Evolutionary conservation across 2,113 vertebrate genomes (phyloP).

Genomic region (Mormyrus lacerda): DNA sequence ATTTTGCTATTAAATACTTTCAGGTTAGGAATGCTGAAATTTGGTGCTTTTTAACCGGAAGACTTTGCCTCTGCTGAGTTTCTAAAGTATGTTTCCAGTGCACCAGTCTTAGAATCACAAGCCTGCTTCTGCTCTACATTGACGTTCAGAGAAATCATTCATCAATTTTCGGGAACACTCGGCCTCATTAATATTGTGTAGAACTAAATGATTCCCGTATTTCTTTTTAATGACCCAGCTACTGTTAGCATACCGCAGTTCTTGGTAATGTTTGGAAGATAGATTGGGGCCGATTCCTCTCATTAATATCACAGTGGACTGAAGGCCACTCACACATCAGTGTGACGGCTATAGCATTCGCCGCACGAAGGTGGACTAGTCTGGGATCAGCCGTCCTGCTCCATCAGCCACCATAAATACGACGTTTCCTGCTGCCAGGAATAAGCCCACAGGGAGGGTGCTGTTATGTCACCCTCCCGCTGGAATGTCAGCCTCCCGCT

Average conservation of each 20-base stretch:
- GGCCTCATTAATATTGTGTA: slow-evolving; percentile 1
- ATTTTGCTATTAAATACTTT: neutral
- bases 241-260: neutral
- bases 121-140: neutral
- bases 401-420: neutral
- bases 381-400: neutral
- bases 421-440: neutral
- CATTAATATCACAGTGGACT: neutral
- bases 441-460: neutral
- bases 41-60: neutral
- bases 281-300: neutral
- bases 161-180: neutral
- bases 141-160: neutral
- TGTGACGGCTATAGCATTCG: neutral
- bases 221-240: neutral
- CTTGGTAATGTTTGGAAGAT: neutral
- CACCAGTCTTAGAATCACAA: neutral
- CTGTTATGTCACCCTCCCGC: neutral
- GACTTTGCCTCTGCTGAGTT: neutral
- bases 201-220: neutral
- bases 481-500: neutral
- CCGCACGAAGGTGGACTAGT: neutral
- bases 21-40: neutral
- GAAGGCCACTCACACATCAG: neutral
- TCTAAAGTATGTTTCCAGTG: too few species aligned